Evolutionary conservation across 2,113 vertebrate genomes (phyloP).

Genomic region (Centropristis striata): DNA sequence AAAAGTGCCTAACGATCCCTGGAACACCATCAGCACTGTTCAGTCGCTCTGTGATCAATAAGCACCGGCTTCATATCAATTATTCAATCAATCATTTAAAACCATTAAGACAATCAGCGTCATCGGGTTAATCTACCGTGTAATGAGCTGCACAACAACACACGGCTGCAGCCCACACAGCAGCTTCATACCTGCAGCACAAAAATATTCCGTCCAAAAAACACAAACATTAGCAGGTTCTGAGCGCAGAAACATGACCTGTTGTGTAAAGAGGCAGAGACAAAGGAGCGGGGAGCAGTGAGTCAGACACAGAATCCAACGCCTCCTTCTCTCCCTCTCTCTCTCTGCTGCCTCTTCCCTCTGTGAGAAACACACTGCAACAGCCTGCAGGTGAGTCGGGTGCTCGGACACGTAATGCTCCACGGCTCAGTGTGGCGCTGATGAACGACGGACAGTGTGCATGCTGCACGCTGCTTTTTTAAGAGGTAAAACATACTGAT

Average conservation of each 20-base stretch:
- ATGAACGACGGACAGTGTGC: not conserved
- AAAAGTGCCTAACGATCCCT: not conserved
- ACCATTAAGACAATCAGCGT: not conserved
- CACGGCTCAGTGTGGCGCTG: not conserved
- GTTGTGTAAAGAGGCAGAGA: slow-evolving; percentile 46
- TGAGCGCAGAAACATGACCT: no score
- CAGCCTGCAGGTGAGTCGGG: not conserved
- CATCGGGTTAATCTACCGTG: not conserved
- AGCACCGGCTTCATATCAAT: not conserved
- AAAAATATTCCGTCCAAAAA: slow-evolving; percentile 5
- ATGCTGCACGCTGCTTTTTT: not conserved
- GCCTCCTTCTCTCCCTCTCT: slow-evolving; percentile 23
- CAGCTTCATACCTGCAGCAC: not conserved
- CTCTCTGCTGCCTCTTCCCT: not conserved
- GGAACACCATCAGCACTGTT: not conserved
- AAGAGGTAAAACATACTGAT: not conserved
- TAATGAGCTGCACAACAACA: not conserved
- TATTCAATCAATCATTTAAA: not conserved
- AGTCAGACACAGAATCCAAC: slow-evolving; percentile 34
- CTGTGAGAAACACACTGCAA: not conserved
- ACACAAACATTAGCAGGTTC: not conserved
- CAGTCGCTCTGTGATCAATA: no score
- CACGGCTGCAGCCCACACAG: slow-evolving; percentile 3
- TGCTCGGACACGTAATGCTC: not conserved
- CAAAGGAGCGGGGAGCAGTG: slow-evolving; percentile 42